A percentile compares a stretch with the other conserved stretches of the same genome.
These are phyloP conservation scores for Drosophila aldrichi DNA, from an alignment of 2,888 invertebrate species.

Conservation along the genomic window DNA sequence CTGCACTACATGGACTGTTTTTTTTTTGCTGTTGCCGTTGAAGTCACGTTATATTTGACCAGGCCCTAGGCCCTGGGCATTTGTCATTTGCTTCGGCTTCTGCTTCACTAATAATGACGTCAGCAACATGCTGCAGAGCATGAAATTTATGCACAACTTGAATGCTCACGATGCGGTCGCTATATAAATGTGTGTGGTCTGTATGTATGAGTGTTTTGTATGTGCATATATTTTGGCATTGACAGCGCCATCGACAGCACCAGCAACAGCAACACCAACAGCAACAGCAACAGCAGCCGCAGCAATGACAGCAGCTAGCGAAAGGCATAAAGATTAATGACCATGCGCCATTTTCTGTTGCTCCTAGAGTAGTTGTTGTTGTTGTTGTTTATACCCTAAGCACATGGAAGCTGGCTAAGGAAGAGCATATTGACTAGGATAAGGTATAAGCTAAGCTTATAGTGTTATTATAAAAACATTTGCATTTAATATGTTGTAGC, in stretches of 20 bases:
- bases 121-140: conserved; percentile 68
- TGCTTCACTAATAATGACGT: conserved; percentile 74
- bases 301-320: conserved; percentile 47
- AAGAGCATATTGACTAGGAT: neutral
- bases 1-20: conserved; percentile 3
- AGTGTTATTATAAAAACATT: neutral
- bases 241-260: conserved; percentile 58
- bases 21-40: neutral
- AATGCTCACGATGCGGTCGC: conserved; percentile 20
- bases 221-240: conserved; percentile 56
- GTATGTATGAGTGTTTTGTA: conserved; percentile 8
- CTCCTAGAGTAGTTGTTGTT: neutral
- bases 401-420: neutral
- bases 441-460: neutral
- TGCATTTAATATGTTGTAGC: too few relatives aligned
- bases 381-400: conserved; percentile 13
- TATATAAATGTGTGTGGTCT: neutral
- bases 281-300: conserved; percentile 28
- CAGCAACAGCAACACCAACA: conserved; percentile 14
- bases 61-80: conserved; percentile 46
- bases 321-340: conserved; percentile 76
- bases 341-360: conserved; percentile 65
- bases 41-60: conserved; percentile 46
- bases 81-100: conserved; percentile 58
- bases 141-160: conserved; percentile 70